Evolutionary conservation across 1,140 invertebrate species (phyloP), one percentile per base, ranked within the genome.

Genomic region (Drosophila pectinifera): DNA sequence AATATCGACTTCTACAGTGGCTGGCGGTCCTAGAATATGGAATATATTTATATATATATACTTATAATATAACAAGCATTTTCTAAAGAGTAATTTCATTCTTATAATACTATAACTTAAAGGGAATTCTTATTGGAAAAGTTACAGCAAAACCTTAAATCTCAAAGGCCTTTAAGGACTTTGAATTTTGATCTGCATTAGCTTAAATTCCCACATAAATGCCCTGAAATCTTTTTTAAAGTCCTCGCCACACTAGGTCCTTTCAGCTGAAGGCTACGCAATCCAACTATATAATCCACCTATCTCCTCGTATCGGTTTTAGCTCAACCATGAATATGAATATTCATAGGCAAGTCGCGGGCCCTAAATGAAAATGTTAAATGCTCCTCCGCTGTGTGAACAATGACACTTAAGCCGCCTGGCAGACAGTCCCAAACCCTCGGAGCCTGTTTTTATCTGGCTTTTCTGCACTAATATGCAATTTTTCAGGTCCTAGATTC

Each of bases 1-100:
- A 42, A 98, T 96, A 91, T 97, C 96, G 11, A 97, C 96, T 88
- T 97, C 96, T n/a, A 98, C 95, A 1, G 95, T 93, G 26, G 96
- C 95, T 6, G 96, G 96, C 1, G 95, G 94, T 38, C 96, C 96
- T 96, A 85, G 92, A 92, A 77, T 54, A 20, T 7, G 2, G 5
- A 49, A 49, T 6, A n/a, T n/a, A n/a, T n/a, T n/a, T n/a, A n/a
- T n/a, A n/a, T n/a, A n/a, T n/a, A n/a, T n/a, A n/a, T n/a, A n/a
- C n/a, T n/a, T n/a, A n/a, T n/a, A n/a, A n/a, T n/a, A n/a, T n/a
- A n/a, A n/a, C n/a, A n/a, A n/a, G n/a, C n/a, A n/a, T n/a, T n/a
- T 5, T 16, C 2, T 28, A 28, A 26, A 11, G 5, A 0, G 0
- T 28, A 48, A 11, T 16, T 11, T 16, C 0, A 8, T 8, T 8